Evolutionary conservation across 64 coral and sea anemone genomes (phyloP), one percentile per base, ranked within the genome.

Genomic region (Montipora sp.): DNA sequence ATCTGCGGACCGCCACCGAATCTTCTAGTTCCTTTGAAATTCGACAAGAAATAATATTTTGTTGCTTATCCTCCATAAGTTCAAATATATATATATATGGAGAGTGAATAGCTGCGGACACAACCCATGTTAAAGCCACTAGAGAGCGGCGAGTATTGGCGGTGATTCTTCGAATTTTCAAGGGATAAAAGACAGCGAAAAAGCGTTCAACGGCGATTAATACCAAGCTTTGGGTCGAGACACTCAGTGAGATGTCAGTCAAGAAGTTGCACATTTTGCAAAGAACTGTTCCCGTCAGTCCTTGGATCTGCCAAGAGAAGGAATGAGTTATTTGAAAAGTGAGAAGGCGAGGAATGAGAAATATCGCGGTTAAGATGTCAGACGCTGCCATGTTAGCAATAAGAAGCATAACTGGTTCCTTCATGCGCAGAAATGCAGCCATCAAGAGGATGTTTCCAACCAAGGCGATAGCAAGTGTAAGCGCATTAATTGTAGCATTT

Each of bases 361-460:
- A 83, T 3, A 90, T 48, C 0, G 80, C 76, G 3, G 75, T 87
- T n/a, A 96, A n/a, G 45, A 96, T 43, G 59, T 93, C 95, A 6
- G 94, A 95, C 1, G 84, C 90, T 2, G 94, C 94, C 94, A 95
- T 95, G 51, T 92, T 95, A 21, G 90, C 83, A 44, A 95, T 89
- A 24, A 95, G 89, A 11, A 84, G 81, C 69, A 92, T 89, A 18
- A 90, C 72, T 4, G 84, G 51, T 19, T 71, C 72, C 47, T 80
- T 81, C 80, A 95, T 87, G 18, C 88, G 92, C 51, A 36, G 50
- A 23, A 88, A 93, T 12, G 87, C 84, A 74, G 77, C 67, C 14
- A 93, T 93, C 1, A 93, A 66, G 15, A 93, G 69, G 24, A 8
- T 22, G 65, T 93, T 93, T 13, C 92, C 92, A 2, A 93, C 16